Base-by-base conservation (phyloP, 2,113 vertebrate species). In the Myiozetetes cayanensis region DNA sequence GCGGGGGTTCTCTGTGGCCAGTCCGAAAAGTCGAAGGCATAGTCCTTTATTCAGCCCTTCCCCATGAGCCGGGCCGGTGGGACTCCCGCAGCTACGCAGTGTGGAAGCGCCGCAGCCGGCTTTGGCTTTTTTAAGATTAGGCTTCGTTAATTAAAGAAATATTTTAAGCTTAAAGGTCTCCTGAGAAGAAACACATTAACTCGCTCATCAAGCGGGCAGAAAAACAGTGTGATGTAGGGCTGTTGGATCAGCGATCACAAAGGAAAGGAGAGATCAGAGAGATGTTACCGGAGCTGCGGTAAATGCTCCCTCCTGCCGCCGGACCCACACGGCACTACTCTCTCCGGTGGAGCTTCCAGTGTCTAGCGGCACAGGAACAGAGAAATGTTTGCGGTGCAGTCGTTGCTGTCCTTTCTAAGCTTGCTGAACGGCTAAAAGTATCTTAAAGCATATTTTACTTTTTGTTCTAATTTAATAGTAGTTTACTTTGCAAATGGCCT, bases 101-200 rank as follows among this genome's bases (percentile, higher is more conserved):
- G 68, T 49, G 76, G 65, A 63, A 94, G 52, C 41, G 30, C 50
- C 12, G 31, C 58, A 75, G 49, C 53, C 61, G 20, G 75, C 71
- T 58, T 84, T 39, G 56, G 30, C 58, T 41, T 78, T 61, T 84
- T 93, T 46, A 39, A 90, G 92, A 77, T 87, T 12, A 66, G 59
- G 41, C 86, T 88, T 39, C 35, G 87, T 89, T 90, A 87, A 92
- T 95, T 83, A 92, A 70, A 66, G 72, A 88, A 92, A 50, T 81
- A 73, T 93, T 93, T 96, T 79, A 93, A 95, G 90, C 84, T 94
- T 80, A 89, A 83, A 55, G 92, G 89, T 92, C 93, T 85, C 89
- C 70, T 66, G 87, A 97, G 91, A 96, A 89, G 74, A 73, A 89
- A 30, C 75, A 9, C 79, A 58, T 95, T 94, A 89, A 91, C 30